Evolutionary conservation across 2,888 invertebrate species (phyloP).

Genomic region (Tinea semifulvella): DNA sequence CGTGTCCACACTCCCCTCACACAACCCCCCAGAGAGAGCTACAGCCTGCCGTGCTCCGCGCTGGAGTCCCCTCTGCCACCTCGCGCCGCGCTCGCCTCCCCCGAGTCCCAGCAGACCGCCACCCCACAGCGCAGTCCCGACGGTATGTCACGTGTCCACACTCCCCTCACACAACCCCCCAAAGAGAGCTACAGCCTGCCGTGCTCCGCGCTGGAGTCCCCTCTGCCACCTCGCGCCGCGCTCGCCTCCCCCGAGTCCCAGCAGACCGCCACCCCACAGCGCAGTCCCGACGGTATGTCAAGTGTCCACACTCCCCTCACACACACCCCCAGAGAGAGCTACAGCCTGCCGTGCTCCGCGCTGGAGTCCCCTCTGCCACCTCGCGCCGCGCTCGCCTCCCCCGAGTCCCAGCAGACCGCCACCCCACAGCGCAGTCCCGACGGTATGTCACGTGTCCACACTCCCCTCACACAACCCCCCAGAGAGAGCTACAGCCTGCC

Average conservation of each 20-base stretch:
- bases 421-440: slow-evolving; percentile 54
- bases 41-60: slow-evolving; percentile 69
- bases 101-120: slow-evolving; percentile 55
- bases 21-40: slow-evolving; percentile 55
- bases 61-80: slow-evolving; percentile 56
- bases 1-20: too few species aligned
- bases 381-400: slow-evolving; percentile 71
- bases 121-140: slow-evolving; percentile 54
- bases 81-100: slow-evolving; percentile 71
- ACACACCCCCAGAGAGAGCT: slow-evolving; percentile 69
- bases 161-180: too few species aligned
- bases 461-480: too few species aligned
- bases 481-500: slow-evolving; percentile 71
- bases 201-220: slow-evolving; percentile 66
- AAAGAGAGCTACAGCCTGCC: slow-evolving; percentile 71
- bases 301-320: too few species aligned
- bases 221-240: slow-evolving; percentile 57
- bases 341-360: slow-evolving; percentile 69
- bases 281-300: slow-evolving; percentile 63
- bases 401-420: slow-evolving; percentile 55
- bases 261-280: slow-evolving; percentile 43
- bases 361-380: slow-evolving; percentile 56
- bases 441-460: too few species aligned
- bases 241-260: slow-evolving; percentile 70
- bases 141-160: too few species aligned